Conservation (phyloP, 2,113 vertebrate genomes). For the Stomatorhinus ivindoensis region DNA sequence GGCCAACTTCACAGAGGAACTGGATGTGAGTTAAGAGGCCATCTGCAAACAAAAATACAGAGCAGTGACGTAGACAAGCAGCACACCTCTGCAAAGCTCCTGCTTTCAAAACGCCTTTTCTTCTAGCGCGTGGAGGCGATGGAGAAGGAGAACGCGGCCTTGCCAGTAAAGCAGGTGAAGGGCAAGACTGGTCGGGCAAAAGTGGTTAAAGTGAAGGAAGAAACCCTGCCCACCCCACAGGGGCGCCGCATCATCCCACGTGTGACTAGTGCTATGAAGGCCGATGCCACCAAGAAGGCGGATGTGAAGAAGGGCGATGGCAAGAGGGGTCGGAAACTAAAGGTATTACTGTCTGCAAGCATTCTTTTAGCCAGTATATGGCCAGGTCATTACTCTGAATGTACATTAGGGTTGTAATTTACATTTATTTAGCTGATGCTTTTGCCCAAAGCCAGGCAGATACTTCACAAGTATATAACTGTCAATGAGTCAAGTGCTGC, state of each 20-base stretch:
- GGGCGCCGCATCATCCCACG: constrained; percentile 77
- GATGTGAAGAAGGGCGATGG: constrained; percentile 41
- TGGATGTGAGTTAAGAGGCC: constrained; percentile 60
- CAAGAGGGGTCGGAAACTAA: constrained; percentile 62
- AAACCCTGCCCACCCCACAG: constrained; percentile 76
- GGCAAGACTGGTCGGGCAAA: constrained; percentile 61
- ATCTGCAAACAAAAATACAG: not conserved
- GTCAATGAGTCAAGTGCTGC: not conserved
- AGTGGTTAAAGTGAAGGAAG: constrained; percentile 65
- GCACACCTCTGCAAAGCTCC: not conserved
- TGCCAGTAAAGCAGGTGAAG: constrained; percentile 56
- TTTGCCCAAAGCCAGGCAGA: not conserved
- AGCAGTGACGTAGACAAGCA: not conserved
- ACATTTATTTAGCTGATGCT: not conserved
- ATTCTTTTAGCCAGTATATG: not conserved
- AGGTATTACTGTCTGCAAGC: constrained; percentile 58
- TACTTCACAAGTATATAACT: not conserved
- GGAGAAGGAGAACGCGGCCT: constrained; percentile 58
- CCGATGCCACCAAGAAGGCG: constrained; percentile 75
- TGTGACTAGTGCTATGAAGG: constrained; percentile 85
- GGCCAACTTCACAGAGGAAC: constrained; percentile 75
- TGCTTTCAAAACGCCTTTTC: not conserved
- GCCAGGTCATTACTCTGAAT: not conserved
- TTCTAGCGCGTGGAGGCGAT: constrained; percentile 67
- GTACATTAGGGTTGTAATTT: not conserved